Base-by-base conservation (phyloP, 92 coral and sea anemone genomes). In the Chrysogorgia sp. region DNA sequence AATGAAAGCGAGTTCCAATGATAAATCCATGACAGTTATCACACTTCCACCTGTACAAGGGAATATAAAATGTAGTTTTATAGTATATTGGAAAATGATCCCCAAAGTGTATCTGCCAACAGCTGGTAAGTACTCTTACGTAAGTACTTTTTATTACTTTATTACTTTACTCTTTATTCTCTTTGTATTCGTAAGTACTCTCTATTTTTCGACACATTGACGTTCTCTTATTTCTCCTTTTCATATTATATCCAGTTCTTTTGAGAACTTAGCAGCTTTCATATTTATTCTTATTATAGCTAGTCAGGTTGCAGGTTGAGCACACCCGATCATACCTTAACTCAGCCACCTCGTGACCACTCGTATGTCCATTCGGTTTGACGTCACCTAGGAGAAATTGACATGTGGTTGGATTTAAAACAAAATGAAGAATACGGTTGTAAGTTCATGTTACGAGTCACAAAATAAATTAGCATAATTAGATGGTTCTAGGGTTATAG, bases 1-100 rank as follows among this genome's bases (percentile, higher is more conserved):
- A 94, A 86, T 91, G 92, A 75, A 82, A 91, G 19, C 98, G 96
- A 23, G 97, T 94, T 26, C 98, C 98, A 34, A 91, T 96, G 37
- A 94, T 89, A 48, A 94, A 94, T 29, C 96, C 80, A 19, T 35
- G 34, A 59, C 98, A 94, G 34, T 81, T 80, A 52, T 94, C 91
- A 76, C 98, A 94, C 67, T 89, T 85, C 82, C 82, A 94, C 55
- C 97, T 92, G 69, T 58, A 69, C 7, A 70, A 30, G 2, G 29
- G 24, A 60, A 58, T n/a, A 50, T 13, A 19, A 43, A 34, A 57
- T 34, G 63, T 37, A 1, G 6, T 22, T 20, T 8, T 8, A 69
- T 22, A 59, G 13, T 40, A 72, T 33, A 21, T 21, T n/a, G n/a
- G 23, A 20, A 33, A 34, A 10, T 21, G 20, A 6, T 60, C 24